A percentile compares a stretch with the other conserved stretches of the same genome.
Evolutionary conservation across 2,797 vertebrate genomes (phyloP).

Genomic region (Melopsittacus undulatus): DNA sequence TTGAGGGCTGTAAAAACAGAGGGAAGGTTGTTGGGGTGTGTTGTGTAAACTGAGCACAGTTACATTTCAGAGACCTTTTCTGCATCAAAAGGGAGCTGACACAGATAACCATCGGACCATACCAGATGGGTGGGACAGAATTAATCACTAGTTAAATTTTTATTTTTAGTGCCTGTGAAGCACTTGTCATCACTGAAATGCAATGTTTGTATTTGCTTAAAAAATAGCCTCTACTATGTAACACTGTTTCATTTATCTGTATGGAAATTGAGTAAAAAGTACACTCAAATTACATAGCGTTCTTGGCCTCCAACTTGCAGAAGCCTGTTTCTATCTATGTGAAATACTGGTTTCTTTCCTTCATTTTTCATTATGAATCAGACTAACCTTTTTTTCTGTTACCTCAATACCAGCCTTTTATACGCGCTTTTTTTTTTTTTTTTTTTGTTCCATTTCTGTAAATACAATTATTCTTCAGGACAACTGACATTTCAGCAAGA

Average conservation of each 20-base stretch:
- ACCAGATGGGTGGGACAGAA: background rate
- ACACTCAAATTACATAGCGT: background rate
- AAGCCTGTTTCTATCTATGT: background rate
- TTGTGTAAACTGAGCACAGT: background rate
- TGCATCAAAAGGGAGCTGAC: background rate
- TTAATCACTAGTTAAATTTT: background rate
- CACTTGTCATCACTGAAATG: background rate
- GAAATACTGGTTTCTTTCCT: slow-evolving; percentile 24
- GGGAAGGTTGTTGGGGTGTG: background rate
- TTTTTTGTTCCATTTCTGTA: slow-evolving; percentile 89
- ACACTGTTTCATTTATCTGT: background rate
- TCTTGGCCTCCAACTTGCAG: background rate
- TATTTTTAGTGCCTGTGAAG: background rate
- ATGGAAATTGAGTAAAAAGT: background rate
- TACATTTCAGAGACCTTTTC: background rate
- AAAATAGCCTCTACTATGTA: background rate
- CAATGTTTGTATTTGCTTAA: background rate
- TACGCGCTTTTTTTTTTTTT: too few relatives aligned
- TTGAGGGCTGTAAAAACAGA: background rate
- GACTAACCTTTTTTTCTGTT: slow-evolving; percentile 90
- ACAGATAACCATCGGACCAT: background rate
- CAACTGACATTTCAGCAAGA: slow-evolving; percentile 45
- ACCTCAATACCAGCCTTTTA: slow-evolving; percentile 93
- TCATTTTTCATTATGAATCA: slow-evolving; percentile 32
- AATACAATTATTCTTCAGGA: slow-evolving; percentile 64